phyloP scores from a whole-genome alignment of 2,888 invertebrate species.

The Psylliodes chrysocephalus region DNA sequence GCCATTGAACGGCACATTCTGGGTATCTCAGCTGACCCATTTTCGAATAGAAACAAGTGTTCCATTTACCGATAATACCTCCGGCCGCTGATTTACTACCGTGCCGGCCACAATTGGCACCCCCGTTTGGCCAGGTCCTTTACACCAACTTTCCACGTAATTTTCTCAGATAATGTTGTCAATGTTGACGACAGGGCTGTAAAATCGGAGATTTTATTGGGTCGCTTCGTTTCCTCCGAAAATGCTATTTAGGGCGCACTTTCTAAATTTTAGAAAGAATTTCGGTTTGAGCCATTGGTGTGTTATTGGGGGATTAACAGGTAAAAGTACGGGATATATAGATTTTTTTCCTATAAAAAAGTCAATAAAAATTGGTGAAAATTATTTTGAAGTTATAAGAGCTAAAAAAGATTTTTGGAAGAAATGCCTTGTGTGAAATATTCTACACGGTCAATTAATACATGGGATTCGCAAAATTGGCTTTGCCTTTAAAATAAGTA shows the following conservation, averaged over 20 bases:
- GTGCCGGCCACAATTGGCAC: slow-evolving; percentile 30
- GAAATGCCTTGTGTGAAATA: too few species aligned
- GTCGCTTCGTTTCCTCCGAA: slow-evolving; percentile 25
- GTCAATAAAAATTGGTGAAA: neutral
- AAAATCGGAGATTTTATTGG: slow-evolving; percentile 36
- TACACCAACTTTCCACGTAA: slow-evolving; percentile 36
- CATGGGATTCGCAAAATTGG: too few species aligned
- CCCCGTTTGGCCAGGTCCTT: slow-evolving; percentile 14
- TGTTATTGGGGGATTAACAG: neutral
- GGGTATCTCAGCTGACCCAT: slow-evolving; percentile 32
- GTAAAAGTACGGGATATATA: too few species aligned
- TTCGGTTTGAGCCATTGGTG: neutral
- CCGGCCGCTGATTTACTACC: slow-evolving; percentile 40
- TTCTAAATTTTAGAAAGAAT: slow-evolving; percentile 29
- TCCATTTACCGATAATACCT: slow-evolving; percentile 35
- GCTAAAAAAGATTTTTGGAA: too few species aligned
- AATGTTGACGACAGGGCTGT: slow-evolving; percentile 34
- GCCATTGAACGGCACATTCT: slow-evolving; percentile 25
- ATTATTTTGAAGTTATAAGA: too few species aligned
- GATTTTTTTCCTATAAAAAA: too few species aligned
- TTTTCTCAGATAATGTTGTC: slow-evolving; percentile 38
- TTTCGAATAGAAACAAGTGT: slow-evolving; percentile 37
- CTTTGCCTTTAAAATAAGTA: too few species aligned
- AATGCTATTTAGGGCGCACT: slow-evolving; percentile 18
- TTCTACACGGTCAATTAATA: too few species aligned